Evolutionary conservation across 2,113 vertebrate genomes (phyloP), one percentile per base, ranked within the genome.

Genomic region (Tragelaphus buxtoni): DNA sequence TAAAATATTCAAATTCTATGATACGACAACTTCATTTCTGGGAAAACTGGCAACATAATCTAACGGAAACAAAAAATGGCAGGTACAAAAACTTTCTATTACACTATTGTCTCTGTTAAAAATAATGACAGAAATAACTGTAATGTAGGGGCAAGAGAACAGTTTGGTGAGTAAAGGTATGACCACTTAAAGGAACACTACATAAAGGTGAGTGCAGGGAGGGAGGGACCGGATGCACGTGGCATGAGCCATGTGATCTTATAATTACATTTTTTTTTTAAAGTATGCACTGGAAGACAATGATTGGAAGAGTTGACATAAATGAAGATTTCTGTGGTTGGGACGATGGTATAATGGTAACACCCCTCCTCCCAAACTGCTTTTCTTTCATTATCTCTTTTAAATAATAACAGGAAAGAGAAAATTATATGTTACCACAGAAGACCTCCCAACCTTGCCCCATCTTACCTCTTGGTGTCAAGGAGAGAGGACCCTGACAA

Each of bases 1-100:
- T 42, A 88, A 63, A 95, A 87, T 53, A 83, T 56, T 96, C 79
- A 96, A 96, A 87, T 81, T 72, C 26, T 91, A 6, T 42, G 39
- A 83, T 16, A 87, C 28, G 95, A 74, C 11, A 97, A 63, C 84
- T 28, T 18, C 47, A 80, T 61, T 81, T 28, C 74, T 91, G 45
- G 6, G 28, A 91, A 89, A 30, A 92, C 5, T 7, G 55, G 58
- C 53, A 94, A 81, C 88, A 30, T 53, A 79, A 84, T 17, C 88
- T 69, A 94, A 95, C 4, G 60, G 20, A 83, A 69, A 81, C n/a
- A 82, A 88, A 91, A 74, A 20, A 35, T 13, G 86, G 0, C 20
- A 89, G 9, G 3, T 47, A 39, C 39, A 96, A 96, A 97, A 91
- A 42, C 3, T 74, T 80, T 45, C 11, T 82, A 47, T 81, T 63